Conservation (phyloP, 2,113 vertebrate genomes). For the Nanorana parkeri region DNA sequence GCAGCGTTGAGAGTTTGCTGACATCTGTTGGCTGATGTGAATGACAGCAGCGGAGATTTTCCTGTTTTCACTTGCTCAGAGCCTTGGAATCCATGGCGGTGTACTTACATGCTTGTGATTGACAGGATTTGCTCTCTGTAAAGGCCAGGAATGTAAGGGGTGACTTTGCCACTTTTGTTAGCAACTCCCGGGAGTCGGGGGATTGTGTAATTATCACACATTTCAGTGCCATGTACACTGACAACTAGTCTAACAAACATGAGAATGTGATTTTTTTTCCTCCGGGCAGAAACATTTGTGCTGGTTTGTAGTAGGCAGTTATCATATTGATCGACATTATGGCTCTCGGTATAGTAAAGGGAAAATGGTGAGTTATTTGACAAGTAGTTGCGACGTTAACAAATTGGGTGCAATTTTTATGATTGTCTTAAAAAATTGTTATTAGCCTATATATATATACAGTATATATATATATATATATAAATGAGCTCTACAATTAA, state of each 20-base stretch:
- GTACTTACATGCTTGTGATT: constrained; percentile 24
- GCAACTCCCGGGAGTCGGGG: constrained; percentile 11
- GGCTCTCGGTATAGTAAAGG: not conserved
- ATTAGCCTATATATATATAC: too few species aligned
- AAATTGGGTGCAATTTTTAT: too few species aligned
- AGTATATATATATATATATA: too few species aligned
- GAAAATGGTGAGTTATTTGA: too few species aligned
- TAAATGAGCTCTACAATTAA: too few species aligned
- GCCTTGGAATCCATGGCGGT: constrained; percentile 8
- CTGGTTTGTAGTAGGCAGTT: not conserved
- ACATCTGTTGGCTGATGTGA: constrained; percentile 22
- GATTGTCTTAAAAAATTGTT: too few species aligned
- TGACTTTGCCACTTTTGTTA: constrained; percentile 25
- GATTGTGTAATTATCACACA: constrained; percentile 27
- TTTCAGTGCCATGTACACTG: not conserved
- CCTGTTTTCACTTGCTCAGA: not conserved
- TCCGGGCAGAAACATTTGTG: not conserved
- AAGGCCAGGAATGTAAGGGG: constrained; percentile 25
- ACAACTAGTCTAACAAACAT: not conserved
- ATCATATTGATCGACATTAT: not conserved
- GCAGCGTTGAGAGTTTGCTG: not conserved
- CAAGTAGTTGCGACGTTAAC: too few species aligned
- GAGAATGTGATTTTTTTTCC: not conserved
- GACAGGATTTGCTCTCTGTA: constrained; percentile 5
- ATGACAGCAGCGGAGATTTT: not conserved